Conservation (phyloP, 2,888 invertebrate genomes). For the Desoria tigrina region DNA sequence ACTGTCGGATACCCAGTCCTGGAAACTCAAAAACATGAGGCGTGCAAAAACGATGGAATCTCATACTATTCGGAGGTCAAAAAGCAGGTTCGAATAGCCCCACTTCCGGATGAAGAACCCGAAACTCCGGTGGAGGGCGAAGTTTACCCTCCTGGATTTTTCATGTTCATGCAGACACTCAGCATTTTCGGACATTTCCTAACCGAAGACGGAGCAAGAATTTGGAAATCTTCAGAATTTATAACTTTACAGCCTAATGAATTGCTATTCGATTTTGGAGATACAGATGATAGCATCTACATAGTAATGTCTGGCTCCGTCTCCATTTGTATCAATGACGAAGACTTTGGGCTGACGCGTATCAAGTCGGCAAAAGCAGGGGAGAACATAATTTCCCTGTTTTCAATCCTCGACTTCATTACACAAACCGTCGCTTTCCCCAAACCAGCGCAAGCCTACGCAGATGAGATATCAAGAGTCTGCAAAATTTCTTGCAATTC, state of each 20-base stretch:
- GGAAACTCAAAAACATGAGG: background rate
- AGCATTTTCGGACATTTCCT: constrained; percentile 7
- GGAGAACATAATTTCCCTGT: background rate
- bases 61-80: background rate
- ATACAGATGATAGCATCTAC: constrained; percentile 2
- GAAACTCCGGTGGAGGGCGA: background rate
- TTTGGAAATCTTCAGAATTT: background rate
- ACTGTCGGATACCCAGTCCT: background rate
- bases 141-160: constrained; percentile 1
- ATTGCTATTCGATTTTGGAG: constrained; percentile 5
- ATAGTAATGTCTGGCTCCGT: constrained; percentile 1
- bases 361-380: background rate
- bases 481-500: background rate
- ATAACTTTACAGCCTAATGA: background rate
- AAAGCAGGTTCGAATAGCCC: background rate
- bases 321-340: background rate
- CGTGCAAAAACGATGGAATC: background rate
- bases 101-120: constrained; percentile 9
- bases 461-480: constrained; percentile 1
- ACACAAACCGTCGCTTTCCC: background rate
- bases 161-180: background rate
- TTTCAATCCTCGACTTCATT: background rate
- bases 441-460: constrained; percentile 1
- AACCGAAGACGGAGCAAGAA: background rate
- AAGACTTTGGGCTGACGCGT: constrained; percentile 2